Evolutionary conservation across 2,113 vertebrate species (phyloP).

Genomic region (Burhinus bistriatus): DNA sequence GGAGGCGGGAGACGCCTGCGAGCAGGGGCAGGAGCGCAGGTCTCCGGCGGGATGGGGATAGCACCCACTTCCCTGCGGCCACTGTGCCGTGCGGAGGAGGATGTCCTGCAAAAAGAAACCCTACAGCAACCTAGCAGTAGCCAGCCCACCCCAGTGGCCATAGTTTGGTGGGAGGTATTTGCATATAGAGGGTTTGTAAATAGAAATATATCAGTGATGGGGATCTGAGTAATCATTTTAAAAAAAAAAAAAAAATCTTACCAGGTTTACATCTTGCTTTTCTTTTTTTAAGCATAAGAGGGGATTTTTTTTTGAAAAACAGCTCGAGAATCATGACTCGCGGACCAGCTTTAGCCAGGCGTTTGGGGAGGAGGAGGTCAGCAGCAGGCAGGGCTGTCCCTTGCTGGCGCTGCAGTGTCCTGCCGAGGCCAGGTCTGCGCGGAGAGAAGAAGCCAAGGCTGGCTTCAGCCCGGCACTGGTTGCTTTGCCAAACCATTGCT

Average conservation of each 20-base stretch:
- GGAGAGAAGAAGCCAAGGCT: background rate
- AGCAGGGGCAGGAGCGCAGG: background rate
- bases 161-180: slow-evolving; percentile 12
- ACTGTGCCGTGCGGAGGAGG: background rate
- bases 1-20: background rate
- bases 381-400: background rate
- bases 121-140: background rate
- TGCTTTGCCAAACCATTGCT: background rate
- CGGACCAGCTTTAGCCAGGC: background rate
- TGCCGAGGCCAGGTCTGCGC: background rate
- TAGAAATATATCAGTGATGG: slow-evolving; percentile 40
- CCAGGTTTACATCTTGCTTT: background rate
- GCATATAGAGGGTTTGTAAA: slow-evolving; percentile 42
- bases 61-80: background rate
- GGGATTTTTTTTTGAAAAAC: background rate
- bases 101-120: background rate
- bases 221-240: background rate
- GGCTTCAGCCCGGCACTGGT: background rate
- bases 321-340: background rate
- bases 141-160: background rate
- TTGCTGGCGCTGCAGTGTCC: background rate
- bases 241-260: background rate
- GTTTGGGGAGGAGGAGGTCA: background rate
- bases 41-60: background rate
- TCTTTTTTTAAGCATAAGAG: background rate